Evolutionary conservation across 2,113 vertebrate genomes (phyloP), one percentile per base, ranked within the genome.

Genomic region (Oryzias melastigma): DNA sequence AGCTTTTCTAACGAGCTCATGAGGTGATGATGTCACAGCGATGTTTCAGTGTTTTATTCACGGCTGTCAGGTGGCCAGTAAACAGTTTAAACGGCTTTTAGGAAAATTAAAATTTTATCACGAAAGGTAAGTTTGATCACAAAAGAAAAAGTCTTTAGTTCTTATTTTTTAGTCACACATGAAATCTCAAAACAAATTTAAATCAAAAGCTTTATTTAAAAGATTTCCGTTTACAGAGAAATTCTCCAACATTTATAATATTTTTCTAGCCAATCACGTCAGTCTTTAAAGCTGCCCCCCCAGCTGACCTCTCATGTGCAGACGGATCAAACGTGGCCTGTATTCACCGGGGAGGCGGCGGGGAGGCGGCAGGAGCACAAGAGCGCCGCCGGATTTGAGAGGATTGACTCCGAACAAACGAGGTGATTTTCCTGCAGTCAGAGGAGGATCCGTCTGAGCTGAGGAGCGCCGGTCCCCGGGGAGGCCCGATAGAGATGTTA

Each of bases 321-420:
- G 54, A 51, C 56, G 58, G 67, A 52, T 40, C 44, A 41, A 65
- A 54, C 29, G 41, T 5, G 1, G 50, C 50, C 67, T 1, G 56
- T 46, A 41, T 35, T 73, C 75, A 68, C 72, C 2, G 25, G 83
- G 81, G 75, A 62, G 56, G 7, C 10, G 65, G 73, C 52, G 29
- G n/a, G n/a, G 53, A 42, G 77, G 50, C 61, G 56, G 68, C 43
- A 15, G 47, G 18, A n/a, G 48, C 77, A 80, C 80, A 74, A 60
- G 64, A 55, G 77, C 77, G n/a, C 68, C n/a, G 65, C 17, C 71
- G 57, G 77, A 86, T 85, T 81, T 68, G 62, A 85, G 85, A 57
- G 78, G 80, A 89, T 83, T 88, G 89, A 89, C 87, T 84, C 78
- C 75, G 85, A 89, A 77, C 82, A 87, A 89, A 89, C 49, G 69